Conservation (phyloP, 2,888 invertebrate genomes). For the Margaritifera margaritifera region DNA sequence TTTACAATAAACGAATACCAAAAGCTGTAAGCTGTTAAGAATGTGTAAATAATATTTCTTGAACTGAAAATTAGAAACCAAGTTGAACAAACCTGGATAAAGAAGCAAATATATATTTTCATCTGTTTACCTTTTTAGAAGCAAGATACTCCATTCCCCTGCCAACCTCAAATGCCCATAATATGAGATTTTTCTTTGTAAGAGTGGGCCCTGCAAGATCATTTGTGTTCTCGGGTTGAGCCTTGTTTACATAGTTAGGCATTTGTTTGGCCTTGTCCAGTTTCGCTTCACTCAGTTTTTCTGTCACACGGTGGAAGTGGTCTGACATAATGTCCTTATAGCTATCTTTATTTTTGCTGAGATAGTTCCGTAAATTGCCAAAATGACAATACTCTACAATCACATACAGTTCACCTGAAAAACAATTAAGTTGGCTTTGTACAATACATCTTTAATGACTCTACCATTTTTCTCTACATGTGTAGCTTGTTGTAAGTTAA, state of each 20-base stretch:
- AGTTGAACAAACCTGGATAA: too few relatives aligned
- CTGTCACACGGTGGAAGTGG: constrained; percentile 41
- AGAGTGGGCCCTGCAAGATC: constrained; percentile 58
- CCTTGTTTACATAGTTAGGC: constrained; percentile 60
- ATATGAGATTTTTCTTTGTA: constrained; percentile 86
- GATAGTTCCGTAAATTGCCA: constrained; percentile 92
- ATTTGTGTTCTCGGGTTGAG: constrained; percentile 49
- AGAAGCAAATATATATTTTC: too few relatives aligned
- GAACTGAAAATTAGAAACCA: too few relatives aligned
- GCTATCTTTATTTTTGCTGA: constrained; percentile 85
- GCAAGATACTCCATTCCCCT: constrained; percentile 96
- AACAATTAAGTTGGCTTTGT: not conserved
- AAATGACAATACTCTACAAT: constrained; percentile 96
- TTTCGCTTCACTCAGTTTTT: constrained; percentile 44
- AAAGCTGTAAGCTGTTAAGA: too few relatives aligned
- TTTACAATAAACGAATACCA: too few relatives aligned
- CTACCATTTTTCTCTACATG: not conserved
- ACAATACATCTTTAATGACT: not conserved
- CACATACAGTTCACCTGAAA: constrained; percentile 85
- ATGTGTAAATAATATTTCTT: too few relatives aligned
- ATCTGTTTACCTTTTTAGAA: constrained; percentile 82
- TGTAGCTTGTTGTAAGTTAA: constrained; percentile 1
- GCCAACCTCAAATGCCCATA: constrained; percentile 94
- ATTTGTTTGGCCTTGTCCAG: constrained; percentile 30
- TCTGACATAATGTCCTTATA: constrained; percentile 75